Evolutionary conservation across 2,888 invertebrate genomes (phyloP).

Genomic region (Drosophila melanosoma): DNA sequence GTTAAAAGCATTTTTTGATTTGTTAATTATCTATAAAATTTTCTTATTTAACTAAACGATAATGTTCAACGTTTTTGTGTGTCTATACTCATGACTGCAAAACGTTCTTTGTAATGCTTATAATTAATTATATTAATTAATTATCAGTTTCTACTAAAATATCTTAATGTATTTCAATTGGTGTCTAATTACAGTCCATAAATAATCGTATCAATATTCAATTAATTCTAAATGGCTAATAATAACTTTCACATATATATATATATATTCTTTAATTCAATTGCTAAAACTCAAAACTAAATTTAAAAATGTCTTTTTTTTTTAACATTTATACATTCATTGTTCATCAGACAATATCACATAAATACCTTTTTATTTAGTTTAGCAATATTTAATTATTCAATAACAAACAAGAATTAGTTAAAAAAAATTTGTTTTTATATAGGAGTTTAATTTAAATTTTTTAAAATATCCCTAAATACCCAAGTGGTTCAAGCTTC

Average conservation of each 20-base stretch:
- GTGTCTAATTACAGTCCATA: slow-evolving; percentile 48
- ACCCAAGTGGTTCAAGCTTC: neutral
- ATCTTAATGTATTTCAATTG: slow-evolving; percentile 61
- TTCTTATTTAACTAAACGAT: slow-evolving; percentile 29
- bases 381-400: neutral
- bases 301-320: neutral
- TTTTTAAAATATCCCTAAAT: neutral
- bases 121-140: slow-evolving; percentile 37
- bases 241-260: slow-evolving; percentile 11
- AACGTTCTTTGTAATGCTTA: slow-evolving; percentile 51
- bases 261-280: slow-evolving; percentile 19
- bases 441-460: neutral
- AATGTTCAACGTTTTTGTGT: slow-evolving; percentile 66
- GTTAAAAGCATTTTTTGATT: slow-evolving; percentile 37
- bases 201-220: slow-evolving; percentile 44
- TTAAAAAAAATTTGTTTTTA: neutral
- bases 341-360: slow-evolving; percentile 26
- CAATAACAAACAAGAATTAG: neutral
- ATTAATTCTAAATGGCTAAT: slow-evolving; percentile 34
- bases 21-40: slow-evolving; percentile 46
- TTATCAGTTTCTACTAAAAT: slow-evolving; percentile 45
- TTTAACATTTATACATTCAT: slow-evolving; percentile 32
- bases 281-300: slow-evolving; percentile 18
- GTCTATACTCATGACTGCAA: slow-evolving; percentile 56
- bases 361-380: neutral